Conservation (phyloP, 2,888 invertebrate genomes). For the Ophion obscuratus region DNA sequence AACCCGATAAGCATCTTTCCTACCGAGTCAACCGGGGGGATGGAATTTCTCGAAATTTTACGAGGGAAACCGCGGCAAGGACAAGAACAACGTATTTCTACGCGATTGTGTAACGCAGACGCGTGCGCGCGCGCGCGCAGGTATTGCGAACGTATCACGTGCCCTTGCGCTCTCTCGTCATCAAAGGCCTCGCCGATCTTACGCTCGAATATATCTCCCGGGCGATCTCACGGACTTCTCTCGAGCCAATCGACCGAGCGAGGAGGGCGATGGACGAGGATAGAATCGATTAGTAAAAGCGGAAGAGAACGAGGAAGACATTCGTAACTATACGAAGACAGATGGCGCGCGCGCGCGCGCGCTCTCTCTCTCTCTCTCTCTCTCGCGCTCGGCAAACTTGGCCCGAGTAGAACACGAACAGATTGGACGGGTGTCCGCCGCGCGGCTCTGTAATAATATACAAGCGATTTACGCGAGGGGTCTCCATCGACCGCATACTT, state of each 20-base stretch:
- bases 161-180: background rate
- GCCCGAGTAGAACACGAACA: background rate
- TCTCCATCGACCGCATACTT: slow-evolving; percentile 18
- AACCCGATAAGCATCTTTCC: slow-evolving; percentile 30
- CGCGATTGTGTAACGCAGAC: background rate
- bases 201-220: too few relatives aligned
- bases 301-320: background rate
- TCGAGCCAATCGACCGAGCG: too few relatives aligned
- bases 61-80: slow-evolving; percentile 2
- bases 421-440: slow-evolving; percentile 21
- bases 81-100: background rate
- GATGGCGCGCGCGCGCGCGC: background rate
- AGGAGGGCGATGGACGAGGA: background rate
- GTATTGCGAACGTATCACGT: background rate
- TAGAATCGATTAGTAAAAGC: slow-evolving; percentile 40
- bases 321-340: slow-evolving; percentile 28
- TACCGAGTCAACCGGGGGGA: slow-evolving; percentile 18
- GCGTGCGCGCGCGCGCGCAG: background rate
- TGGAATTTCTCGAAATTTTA: slow-evolving; percentile 53
- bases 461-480: slow-evolving; percentile 6
- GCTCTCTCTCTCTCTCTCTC: background rate
- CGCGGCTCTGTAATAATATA: slow-evolving; percentile 16
- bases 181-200: background rate
- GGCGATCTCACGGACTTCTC: too few relatives aligned
- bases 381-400: slow-evolving; percentile 39